Evolutionary conservation across 2,888 invertebrate species (phyloP).

Genomic region (Drosophila ezoana): DNA sequence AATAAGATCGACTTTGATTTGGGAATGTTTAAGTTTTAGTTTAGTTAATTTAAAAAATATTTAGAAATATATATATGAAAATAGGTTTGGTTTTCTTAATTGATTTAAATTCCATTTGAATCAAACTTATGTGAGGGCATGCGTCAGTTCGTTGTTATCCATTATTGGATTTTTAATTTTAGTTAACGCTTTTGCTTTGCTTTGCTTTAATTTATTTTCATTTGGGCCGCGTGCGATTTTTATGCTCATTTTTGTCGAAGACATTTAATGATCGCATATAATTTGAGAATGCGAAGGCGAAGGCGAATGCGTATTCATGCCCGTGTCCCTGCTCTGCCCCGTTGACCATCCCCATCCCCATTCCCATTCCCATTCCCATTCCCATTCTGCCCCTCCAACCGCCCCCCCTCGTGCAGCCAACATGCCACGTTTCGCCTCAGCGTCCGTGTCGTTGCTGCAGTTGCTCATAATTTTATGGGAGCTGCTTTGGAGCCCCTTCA

Average conservation of each 20-base stretch:
- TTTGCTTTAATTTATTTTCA: conserved; percentile 76
- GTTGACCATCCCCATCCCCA: not conserved
- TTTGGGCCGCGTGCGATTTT: conserved; percentile 79
- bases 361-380: too few relatives aligned
- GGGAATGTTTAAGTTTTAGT: too few relatives aligned
- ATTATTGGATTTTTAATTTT: conserved; percentile 25
- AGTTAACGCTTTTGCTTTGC: conserved; percentile 59
- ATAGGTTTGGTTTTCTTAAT: too few relatives aligned
- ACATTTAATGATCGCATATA: conserved; percentile 82
- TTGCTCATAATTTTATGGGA: conserved; percentile 82
- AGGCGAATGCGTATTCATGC: conserved; percentile 32
- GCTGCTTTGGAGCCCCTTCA: conserved; percentile 58
- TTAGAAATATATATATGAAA: too few relatives aligned
- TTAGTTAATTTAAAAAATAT: too few relatives aligned
- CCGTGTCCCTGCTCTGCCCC: conserved; percentile 17
- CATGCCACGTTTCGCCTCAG: conserved; percentile 9
- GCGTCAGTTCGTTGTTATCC: conserved; percentile 6
- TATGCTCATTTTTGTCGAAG: conserved; percentile 80
- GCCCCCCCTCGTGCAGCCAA: conserved; percentile 1
- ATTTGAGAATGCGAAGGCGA: conserved; percentile 74
- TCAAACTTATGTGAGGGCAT: conserved; percentile 15
- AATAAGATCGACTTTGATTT: too few relatives aligned
- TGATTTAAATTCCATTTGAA: too few relatives aligned
- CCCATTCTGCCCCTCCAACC: not conserved
- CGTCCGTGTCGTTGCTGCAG: conserved; percentile 54